phyloP scores from a whole-genome alignment of 2,888 invertebrate species.

The Crematogaster levior region DNA sequence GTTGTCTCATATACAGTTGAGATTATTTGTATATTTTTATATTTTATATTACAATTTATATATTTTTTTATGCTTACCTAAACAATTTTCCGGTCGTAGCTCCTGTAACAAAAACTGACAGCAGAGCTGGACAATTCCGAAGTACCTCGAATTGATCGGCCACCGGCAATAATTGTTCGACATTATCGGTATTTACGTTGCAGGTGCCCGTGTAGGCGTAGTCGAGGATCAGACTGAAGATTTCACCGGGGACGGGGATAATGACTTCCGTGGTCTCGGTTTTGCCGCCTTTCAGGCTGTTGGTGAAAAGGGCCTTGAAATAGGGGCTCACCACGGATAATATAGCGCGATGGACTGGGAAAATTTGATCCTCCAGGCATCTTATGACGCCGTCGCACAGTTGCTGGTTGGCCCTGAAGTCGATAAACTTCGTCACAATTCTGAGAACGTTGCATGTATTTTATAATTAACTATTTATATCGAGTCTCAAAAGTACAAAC shows the following conservation, averaged over 20 bases:
- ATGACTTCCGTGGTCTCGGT: constrained; percentile 88
- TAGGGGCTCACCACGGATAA: constrained; percentile 91
- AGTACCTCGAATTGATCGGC: constrained; percentile 92
- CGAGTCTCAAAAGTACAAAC: neutral
- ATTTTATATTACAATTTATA: neutral
- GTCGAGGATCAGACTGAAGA: constrained; percentile 90
- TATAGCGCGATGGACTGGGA: constrained; percentile 90
- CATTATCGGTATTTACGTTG: constrained; percentile 89
- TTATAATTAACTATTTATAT: neutral
- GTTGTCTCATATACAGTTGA: no score
- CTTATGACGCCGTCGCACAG: constrained; percentile 91
- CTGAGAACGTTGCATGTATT: constrained; percentile 15
- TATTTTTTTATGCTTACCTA: constrained; percentile 83
- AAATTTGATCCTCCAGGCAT: constrained; percentile 88
- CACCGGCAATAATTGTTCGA: constrained; percentile 89
- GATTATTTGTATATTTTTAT: neutral
- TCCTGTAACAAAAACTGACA: constrained; percentile 89
- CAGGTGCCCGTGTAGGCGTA: constrained; percentile 92
- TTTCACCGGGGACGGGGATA: constrained; percentile 87
- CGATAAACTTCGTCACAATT: constrained; percentile 32
- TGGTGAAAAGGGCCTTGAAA: constrained; percentile 91
- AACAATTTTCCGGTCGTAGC: constrained; percentile 89
- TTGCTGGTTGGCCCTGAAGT: constrained; percentile 87
- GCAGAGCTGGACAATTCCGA: constrained; percentile 90
- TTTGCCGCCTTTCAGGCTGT: constrained; percentile 88